Percentiles rank a stretch among this genome's conserved stretches.
phyloP scores from a whole-genome alignment of 2,113 vertebrate species.

The Cephalopterus ornatus region DNA sequence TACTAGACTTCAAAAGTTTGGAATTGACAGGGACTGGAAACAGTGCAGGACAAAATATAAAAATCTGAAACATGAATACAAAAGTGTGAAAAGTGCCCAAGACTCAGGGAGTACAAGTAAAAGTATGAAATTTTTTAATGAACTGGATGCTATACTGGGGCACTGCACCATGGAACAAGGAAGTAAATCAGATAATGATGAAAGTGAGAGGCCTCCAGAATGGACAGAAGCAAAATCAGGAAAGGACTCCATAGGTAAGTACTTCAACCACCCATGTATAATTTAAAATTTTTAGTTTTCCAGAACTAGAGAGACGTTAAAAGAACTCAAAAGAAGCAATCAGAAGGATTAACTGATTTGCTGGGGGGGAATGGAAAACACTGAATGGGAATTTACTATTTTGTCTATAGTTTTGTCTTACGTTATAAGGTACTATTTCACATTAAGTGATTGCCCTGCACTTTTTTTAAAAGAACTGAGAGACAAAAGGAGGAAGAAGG shows the following conservation, averaged over 20 bases:
- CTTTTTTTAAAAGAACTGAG: neutral
- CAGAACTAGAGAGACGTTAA: neutral
- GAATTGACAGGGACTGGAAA: constrained; percentile 90
- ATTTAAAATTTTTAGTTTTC: neutral
- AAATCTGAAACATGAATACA: constrained; percentile 91
- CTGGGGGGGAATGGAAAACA: neutral
- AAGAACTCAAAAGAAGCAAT: neutral
- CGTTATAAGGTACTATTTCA: neutral
- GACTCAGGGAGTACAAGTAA: constrained; percentile 73
- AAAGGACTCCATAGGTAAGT: constrained; percentile 61
- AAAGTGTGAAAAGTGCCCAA: constrained; percentile 79
- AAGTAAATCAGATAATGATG: constrained; percentile 50
- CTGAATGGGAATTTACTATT: neutral
- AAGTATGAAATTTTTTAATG: constrained; percentile 88
- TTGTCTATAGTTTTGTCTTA: neutral
- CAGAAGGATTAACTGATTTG: neutral
- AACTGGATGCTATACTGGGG: constrained; percentile 86
- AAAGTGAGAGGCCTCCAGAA: constrained; percentile 25
- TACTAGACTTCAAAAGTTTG: constrained; percentile 80
- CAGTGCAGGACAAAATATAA: constrained; percentile 94
- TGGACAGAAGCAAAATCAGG: constrained; percentile 44
- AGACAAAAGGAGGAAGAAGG: neutral
- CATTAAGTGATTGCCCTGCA: neutral
- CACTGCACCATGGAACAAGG: constrained; percentile 70
- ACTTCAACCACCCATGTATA: neutral